Conservation (phyloP, 2,113 vertebrate species). For the Ovis aries region ARS-UI_Ramb_v3.0 NC_056054.1:139635001-139635500, state of each 20-base stretch:
- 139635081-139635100: rapidly evolving
- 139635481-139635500: neutral
- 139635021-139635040: neutral
- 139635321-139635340: neutral
- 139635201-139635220: neutral
- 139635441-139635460: neutral
- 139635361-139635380: neutral
- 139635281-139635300: neutral
- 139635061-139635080: neutral
- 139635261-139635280: neutral
- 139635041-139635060: neutral
- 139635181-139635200: neutral
- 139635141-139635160: neutral
- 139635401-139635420: neutral
- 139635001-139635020: neutral
- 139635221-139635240: neutral
- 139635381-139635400: neutral
- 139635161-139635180: neutral
- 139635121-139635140: neutral
- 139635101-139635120: neutral
- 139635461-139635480: neutral
- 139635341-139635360: neutral
- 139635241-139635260: neutral
- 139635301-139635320: neutral
- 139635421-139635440: neutral